A percentile compares a stretch with the other conserved stretches of the same genome.
Conservation (phyloP, 2,113 vertebrate species). For the Pseudopodoces humilis region DNA sequence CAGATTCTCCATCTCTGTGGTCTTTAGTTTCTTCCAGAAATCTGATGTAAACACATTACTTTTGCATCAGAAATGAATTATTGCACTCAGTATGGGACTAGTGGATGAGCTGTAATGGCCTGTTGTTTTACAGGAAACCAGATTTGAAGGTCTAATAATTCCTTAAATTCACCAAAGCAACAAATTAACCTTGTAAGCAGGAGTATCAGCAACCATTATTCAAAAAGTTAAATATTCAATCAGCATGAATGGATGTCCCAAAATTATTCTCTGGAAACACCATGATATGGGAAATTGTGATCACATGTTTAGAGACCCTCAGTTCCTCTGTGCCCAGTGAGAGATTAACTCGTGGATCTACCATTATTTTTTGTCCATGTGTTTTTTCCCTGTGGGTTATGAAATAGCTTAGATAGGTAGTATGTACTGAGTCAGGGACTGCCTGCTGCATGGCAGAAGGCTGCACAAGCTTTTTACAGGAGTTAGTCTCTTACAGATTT, state of each 20-base stretch:
- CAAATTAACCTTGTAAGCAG: neutral
- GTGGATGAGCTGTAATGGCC: neutral
- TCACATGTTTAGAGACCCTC: neutral
- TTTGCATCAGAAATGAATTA: neutral
- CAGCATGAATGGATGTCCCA: neutral
- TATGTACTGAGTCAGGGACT: neutral
- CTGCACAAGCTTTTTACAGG: neutral
- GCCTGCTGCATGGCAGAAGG: neutral
- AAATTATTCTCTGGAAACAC: neutral
- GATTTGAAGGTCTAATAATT: neutral
- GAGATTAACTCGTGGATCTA: neutral
- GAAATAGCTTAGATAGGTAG: neutral
- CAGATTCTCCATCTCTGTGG: neutral
- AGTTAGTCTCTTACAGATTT: neutral
- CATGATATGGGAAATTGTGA: neutral
- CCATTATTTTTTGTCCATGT: accelerated
- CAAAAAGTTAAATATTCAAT: neutral
- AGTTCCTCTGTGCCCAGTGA: neutral
- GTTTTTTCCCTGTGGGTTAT: neutral
- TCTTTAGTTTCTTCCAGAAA: neutral
- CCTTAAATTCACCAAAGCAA: neutral
- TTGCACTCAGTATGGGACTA: neutral
- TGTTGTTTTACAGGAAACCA: neutral
- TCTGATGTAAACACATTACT: neutral
- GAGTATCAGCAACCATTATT: neutral